phyloP scores from a whole-genome alignment of 2,113 vertebrate species.

The Gallinago paraguaiae region DNA sequence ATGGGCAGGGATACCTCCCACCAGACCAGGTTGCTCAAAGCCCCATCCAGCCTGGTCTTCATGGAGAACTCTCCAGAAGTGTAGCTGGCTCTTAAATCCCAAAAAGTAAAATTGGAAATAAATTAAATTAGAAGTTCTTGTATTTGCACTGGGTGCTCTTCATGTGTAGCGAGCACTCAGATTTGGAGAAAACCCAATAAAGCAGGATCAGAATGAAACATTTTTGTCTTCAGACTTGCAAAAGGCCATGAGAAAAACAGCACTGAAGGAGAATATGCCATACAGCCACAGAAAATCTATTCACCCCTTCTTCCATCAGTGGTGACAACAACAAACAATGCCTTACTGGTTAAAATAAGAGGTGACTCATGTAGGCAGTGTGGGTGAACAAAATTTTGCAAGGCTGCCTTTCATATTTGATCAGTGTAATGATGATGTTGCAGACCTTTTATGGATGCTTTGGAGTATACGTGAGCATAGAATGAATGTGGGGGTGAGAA shows the following conservation, averaged over 20 bases:
- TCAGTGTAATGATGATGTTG: background rate
- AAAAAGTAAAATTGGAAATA: background rate
- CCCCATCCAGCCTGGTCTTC: too few species aligned
- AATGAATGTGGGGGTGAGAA: background rate
- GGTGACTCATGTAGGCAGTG: constrained; percentile 18
- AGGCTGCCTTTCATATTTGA: constrained; percentile 19
- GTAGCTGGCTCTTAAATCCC: background rate
- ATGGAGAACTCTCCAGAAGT: background rate
- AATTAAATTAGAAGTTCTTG: background rate
- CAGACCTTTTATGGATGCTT: constrained; percentile 40
- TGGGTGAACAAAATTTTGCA: background rate
- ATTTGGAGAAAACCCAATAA: background rate
- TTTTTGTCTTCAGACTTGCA: background rate
- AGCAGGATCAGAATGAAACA: background rate
- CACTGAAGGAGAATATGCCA: background rate
- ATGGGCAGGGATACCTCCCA: too few species aligned
- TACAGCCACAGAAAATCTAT: background rate
- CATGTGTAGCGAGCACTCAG: background rate
- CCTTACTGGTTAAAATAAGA: background rate
- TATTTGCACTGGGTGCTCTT: background rate
- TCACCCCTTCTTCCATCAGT: background rate
- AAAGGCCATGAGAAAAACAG: background rate
- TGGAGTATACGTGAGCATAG: background rate
- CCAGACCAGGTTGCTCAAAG: too few species aligned
- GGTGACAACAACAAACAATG: background rate